These are phyloP conservation scores for Ips nitidus DNA, from an alignment of 1,140 invertebrate genomes.

Conservation along the genomic window DNA sequence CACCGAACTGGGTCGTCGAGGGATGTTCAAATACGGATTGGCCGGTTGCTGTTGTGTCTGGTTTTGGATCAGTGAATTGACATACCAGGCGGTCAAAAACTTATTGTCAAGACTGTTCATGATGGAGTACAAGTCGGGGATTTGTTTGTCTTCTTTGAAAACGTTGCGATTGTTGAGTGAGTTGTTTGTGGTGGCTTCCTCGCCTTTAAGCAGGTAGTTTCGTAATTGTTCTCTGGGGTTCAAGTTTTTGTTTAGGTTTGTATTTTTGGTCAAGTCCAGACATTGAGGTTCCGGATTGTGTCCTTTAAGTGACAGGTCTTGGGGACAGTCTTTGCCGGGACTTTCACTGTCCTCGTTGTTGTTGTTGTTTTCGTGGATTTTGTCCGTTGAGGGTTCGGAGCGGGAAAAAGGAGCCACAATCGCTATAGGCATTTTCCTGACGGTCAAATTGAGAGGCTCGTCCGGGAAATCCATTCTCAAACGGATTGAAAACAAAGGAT, in stretches of 20 bases:
- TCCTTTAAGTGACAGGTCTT: conserved; percentile 46
- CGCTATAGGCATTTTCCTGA: conserved; percentile 56
- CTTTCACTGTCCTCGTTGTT: conserved; percentile 11
- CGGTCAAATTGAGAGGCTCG: conserved; percentile 53
- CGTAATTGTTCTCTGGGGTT: conserved; percentile 42
- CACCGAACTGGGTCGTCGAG: conserved; percentile 11
- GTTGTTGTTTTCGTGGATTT: conserved; percentile 36
- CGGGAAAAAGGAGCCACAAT: conserved; percentile 45
- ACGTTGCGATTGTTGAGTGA: conserved; percentile 41
- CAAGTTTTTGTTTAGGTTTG: conserved; percentile 30
- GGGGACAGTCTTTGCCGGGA: conserved; percentile 33
- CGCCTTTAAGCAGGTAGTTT: conserved; percentile 43
- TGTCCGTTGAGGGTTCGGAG: conserved; percentile 26
- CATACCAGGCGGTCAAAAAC: conserved; percentile 62
- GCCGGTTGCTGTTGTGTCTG: conserved; percentile 20
- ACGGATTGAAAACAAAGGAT: conserved; percentile 16
- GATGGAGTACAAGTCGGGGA: conserved; percentile 50
- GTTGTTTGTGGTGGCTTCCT: conserved; percentile 32
- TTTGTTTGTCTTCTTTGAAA: conserved; percentile 36
- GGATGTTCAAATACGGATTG: conserved; percentile 42
- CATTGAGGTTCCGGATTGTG: conserved; percentile 37
- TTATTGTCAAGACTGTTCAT: conserved; percentile 58
- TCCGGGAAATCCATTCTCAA: conserved; percentile 43
- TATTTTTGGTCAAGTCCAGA: conserved; percentile 41
- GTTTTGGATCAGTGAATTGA: conserved; percentile 56